Percentiles rank a stretch among this genome's conserved stretches.
phyloP scores from a whole-genome alignment of 2,888 invertebrate species.

The Scrobipalpa costella region DNA sequence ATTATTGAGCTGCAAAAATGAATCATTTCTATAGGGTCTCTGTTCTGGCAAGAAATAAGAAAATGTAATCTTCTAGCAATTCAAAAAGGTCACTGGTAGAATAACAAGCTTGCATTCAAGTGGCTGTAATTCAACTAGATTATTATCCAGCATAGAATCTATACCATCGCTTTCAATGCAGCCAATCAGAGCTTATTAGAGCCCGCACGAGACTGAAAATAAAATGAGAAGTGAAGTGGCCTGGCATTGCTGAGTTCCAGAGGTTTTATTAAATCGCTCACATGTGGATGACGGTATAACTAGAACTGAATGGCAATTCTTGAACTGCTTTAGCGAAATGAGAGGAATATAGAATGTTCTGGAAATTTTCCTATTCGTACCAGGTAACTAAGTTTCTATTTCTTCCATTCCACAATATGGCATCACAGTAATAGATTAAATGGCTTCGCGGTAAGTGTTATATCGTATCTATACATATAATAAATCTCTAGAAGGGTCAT shows the following conservation, averaged over 20 bases:
- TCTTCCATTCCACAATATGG: no score
- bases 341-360: neutral
- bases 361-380: no score
- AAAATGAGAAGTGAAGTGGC: slow-evolving; percentile 44
- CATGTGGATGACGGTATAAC: slow-evolving; percentile 45
- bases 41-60: neutral
- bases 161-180: neutral
- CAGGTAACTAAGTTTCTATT: no score
- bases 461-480: no score
- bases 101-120: neutral
- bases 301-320: neutral
- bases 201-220: slow-evolving; percentile 37
- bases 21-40: neutral
- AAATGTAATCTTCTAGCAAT: neutral
- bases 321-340: slow-evolving; percentile 1
- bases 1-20: no score
- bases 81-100: neutral
- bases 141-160: neutral
- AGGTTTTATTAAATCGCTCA: slow-evolving; percentile 70
- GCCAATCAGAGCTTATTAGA: slow-evolving; percentile 4
- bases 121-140: slow-evolving; percentile 2
- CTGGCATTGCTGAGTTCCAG: slow-evolving; percentile 47
- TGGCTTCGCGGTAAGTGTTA: no score
- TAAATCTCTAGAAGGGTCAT: no score
- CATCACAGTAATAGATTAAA: no score